A percentile compares a stretch with the other conserved stretches of the same genome.
These are phyloP conservation scores for Aricia agestis DNA, from an alignment of 1,140 invertebrate species.

Conservation along the genomic window DNA sequence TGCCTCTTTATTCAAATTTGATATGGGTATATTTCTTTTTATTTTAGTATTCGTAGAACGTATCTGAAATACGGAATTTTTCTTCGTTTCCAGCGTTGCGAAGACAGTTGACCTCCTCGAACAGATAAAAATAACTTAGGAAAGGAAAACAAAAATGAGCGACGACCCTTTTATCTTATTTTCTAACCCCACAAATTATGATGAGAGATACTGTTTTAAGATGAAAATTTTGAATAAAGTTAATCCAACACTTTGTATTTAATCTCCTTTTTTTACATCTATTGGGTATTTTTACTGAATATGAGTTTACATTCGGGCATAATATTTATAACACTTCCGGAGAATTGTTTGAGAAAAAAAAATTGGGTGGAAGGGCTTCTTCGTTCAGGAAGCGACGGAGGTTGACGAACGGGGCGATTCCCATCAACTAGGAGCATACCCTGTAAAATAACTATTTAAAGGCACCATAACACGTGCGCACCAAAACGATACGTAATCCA, in stretches of 20 bases:
- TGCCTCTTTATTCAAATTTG: neutral
- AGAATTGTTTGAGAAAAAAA: no score
- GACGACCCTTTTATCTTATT: neutral
- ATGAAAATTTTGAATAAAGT: neutral
- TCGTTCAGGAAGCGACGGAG: neutral
- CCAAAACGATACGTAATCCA: conserved; percentile 39
- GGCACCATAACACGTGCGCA: conserved; percentile 3
- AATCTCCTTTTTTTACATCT: neutral
- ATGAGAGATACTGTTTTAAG: neutral
- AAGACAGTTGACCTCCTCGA: neutral
- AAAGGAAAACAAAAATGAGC: neutral
- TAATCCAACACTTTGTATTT: neutral
- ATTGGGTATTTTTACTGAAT: no score
- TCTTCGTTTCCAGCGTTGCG: neutral
- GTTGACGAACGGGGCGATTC: neutral
- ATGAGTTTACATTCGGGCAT: no score
- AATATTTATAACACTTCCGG: no score
- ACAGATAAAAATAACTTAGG: neutral
- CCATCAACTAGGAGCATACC: neutral
- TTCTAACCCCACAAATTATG: neutral
- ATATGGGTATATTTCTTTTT: conserved; percentile 2
- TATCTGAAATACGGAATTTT: neutral
- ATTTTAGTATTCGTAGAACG: neutral
- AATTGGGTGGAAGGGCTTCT: neutral
- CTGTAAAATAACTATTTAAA: conserved; percentile 6